A percentile compares a stretch with the other conserved stretches of the same genome.
phyloP scores from a whole-genome alignment of 2,113 vertebrate genomes.

The Onychostruthus taczanowskii region DNA sequence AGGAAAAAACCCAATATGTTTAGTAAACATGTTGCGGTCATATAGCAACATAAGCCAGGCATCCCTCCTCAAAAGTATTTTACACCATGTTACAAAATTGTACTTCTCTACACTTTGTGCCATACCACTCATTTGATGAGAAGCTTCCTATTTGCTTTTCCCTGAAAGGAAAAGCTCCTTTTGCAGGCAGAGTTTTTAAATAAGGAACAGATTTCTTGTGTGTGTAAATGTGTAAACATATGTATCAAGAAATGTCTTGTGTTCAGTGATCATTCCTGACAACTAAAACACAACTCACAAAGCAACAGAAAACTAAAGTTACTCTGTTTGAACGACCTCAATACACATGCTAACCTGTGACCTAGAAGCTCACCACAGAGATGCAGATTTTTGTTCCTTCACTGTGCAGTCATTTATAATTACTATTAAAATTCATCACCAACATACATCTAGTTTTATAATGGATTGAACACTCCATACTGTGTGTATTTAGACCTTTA shows the following conservation, averaged over 20 bases:
- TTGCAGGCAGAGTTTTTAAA: background rate
- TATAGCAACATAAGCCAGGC: background rate
- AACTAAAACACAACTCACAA: background rate
- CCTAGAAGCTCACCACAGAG: background rate
- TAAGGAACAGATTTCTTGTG: background rate
- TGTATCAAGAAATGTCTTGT: background rate
- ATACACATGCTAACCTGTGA: background rate
- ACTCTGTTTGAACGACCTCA: background rate
- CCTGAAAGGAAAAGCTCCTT: background rate
- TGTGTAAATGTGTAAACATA: background rate
- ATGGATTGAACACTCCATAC: background rate
- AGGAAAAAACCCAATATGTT: background rate
- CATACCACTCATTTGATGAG: background rate
- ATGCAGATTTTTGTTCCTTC: rapidly evolving
- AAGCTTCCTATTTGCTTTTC: background rate
- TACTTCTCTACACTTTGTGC: background rate
- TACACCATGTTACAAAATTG: background rate
- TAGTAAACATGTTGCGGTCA: background rate
- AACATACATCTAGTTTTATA: background rate
- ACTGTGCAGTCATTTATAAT: background rate
- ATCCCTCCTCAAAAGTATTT: background rate
- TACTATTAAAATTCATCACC: background rate
- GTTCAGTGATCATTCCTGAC: background rate
- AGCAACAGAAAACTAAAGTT: background rate
- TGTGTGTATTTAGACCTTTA: background rate